These are phyloP conservation scores for Limosa lapponica DNA, from an alignment of 2,797 vertebrate species.

Conservation along the genomic window DNA sequence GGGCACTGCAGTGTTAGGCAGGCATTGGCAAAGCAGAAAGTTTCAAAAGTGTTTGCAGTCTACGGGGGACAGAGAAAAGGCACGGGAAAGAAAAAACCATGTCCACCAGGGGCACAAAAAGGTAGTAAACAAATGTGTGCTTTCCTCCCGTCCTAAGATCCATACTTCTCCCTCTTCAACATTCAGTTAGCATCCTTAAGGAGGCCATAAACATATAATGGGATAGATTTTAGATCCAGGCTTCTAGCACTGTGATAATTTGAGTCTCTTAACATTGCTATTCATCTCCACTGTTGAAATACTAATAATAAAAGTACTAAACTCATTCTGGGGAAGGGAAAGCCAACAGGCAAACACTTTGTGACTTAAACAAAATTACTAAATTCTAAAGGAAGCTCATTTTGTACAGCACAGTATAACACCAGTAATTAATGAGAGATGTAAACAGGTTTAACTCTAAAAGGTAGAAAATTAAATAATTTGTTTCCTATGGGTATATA, in stretches of 20 bases:
- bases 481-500: conserved; percentile 82
- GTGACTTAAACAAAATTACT: neutral
- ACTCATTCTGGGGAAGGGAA: neutral
- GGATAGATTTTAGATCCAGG: conserved; percentile 8
- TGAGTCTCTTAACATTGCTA: neutral
- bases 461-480: conserved; percentile 82
- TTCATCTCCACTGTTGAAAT: conserved; percentile 19
- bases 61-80: neutral
- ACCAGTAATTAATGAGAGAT: conserved; percentile 72
- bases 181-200: neutral
- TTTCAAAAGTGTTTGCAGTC: neutral
- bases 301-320: neutral
- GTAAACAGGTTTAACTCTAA: conserved; percentile 75
- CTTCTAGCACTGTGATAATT: neutral
- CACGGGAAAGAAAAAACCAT: neutral
- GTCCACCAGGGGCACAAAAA: neutral
- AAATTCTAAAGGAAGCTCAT: conserved; percentile 21
- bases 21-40: neutral
- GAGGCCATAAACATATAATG: conserved; percentile 11
- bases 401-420: conserved; percentile 11
- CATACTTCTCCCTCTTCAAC: neutral
- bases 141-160: neutral
- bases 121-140: neutral
- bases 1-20: neutral
- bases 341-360: neutral